A percentile compares a stretch with the other conserved stretches of the same genome.
phyloP scores from a whole-genome alignment of 2,797 vertebrate species.

The Zalophus californianus region DNA sequence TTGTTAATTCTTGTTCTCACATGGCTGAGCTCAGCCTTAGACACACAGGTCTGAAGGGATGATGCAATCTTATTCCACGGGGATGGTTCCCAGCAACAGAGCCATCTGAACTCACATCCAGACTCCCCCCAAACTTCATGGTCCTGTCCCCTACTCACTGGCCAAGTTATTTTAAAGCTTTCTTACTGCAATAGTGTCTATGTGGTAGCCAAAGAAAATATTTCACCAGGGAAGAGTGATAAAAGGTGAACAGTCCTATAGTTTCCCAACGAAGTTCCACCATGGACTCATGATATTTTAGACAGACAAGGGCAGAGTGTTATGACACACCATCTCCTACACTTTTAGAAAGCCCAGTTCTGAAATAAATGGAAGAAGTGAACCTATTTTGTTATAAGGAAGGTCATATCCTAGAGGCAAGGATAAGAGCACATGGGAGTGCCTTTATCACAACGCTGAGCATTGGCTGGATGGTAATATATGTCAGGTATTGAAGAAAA shows the following conservation, averaged over 20 bases:
- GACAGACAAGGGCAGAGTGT: neutral
- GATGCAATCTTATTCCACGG: neutral
- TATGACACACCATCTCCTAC: neutral
- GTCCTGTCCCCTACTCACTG: neutral
- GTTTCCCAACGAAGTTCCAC: constrained; percentile 36
- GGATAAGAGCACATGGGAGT: neutral
- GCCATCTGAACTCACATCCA: neutral
- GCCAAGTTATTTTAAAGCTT: neutral
- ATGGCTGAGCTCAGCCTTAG: neutral
- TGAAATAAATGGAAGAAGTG: constrained; percentile 35
- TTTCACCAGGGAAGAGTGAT: neutral
- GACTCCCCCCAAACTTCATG: neutral
- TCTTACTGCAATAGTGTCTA: neutral
- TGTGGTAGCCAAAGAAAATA: neutral
- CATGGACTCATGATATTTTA: constrained; percentile 2
- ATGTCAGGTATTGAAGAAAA: neutral
- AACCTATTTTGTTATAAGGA: neutral
- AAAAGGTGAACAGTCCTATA: neutral
- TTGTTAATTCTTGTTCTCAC: neutral
- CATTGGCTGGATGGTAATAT: neutral
- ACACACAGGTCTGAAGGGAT: neutral
- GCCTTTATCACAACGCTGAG: neutral
- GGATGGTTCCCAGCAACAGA: neutral
- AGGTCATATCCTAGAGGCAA: neutral
- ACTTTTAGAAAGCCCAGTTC: neutral